phyloP scores from a whole-genome alignment of 2,888 invertebrate species.

The Pseudococcus viburni region DNA sequence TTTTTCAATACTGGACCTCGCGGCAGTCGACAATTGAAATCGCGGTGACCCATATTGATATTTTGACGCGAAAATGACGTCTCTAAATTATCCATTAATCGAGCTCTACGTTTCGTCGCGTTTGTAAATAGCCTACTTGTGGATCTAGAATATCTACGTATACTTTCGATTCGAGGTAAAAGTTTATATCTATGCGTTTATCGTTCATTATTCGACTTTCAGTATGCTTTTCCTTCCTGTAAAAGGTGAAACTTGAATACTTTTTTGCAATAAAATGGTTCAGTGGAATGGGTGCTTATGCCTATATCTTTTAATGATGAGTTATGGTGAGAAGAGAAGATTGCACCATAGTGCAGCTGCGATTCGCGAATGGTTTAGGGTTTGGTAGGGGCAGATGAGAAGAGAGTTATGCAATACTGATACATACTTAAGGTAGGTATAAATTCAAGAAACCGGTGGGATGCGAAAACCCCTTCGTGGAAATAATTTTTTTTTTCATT shows the following conservation, averaged over 20 bases:
- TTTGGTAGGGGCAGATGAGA: too few relatives aligned
- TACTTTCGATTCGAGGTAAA: neutral
- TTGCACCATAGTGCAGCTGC: too few relatives aligned
- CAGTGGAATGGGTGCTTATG: neutral
- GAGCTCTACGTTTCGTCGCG: neutral
- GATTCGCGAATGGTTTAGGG: too few relatives aligned
- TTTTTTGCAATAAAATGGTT: too few relatives aligned
- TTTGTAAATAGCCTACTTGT: neutral
- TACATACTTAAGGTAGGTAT: too few relatives aligned
- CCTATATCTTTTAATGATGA: too few relatives aligned
- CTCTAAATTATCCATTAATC: neutral
- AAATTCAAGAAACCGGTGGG: too few relatives aligned
- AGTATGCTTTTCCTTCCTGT: neutral
- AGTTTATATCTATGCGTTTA: neutral
- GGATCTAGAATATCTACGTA: neutral
- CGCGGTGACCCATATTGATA: constrained; percentile 19
- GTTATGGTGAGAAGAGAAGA: too few relatives aligned
- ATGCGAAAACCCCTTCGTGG: too few relatives aligned
- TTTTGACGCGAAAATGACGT: constrained; percentile 30
- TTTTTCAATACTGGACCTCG: neutral
- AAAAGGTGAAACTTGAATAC: neutral
- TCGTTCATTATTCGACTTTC: neutral
- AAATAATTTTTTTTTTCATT: too few relatives aligned
- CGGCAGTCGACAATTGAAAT: neutral
- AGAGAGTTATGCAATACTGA: too few relatives aligned